Evolutionary conservation across 2,113 vertebrate genomes (phyloP).

Genomic region (Gymnarchus niloticus): DNA sequence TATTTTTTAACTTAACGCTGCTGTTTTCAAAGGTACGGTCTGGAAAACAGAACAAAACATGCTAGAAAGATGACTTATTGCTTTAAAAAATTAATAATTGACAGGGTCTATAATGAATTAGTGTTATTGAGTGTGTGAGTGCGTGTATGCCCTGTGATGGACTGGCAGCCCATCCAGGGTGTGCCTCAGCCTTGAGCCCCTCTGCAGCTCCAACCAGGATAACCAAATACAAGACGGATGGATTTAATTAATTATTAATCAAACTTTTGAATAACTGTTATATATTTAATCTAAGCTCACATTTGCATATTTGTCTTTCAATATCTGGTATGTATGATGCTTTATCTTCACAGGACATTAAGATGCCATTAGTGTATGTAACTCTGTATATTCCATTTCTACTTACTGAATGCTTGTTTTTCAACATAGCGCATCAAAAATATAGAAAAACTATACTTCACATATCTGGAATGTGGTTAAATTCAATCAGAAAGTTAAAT

Average conservation of each 20-base stretch:
- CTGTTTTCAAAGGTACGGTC: constrained; percentile 42
- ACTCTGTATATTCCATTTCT: not conserved
- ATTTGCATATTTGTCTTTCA: constrained; percentile 89
- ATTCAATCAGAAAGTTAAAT: not conserved
- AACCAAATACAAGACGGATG: not conserved
- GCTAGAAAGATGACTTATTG: constrained; percentile 74
- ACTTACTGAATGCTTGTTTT: not conserved
- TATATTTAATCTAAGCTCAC: constrained; percentile 92
- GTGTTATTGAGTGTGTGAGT: not conserved
- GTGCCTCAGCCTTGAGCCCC: not conserved
- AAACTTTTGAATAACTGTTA: constrained; percentile 92
- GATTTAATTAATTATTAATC: constrained; percentile 96
- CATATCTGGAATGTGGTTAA: not conserved
- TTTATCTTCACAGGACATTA: constrained; percentile 77
- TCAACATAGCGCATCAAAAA: not conserved
- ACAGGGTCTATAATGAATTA: constrained; percentile 61
- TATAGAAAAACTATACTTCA: not conserved
- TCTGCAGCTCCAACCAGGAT: not conserved
- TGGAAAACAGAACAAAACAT: constrained; percentile 57
- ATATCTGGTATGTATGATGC: constrained; percentile 77
- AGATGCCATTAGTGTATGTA: constrained; percentile 51
- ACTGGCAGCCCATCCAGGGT: not conserved
- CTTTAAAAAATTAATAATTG: constrained; percentile 93
- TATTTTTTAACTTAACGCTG: not conserved
- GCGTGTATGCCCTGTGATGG: not conserved